Evolutionary conservation across 2,888 invertebrate genomes (phyloP), one percentile per base, ranked within the genome.

Genomic region (Cremastobaeus sp.): DNA sequence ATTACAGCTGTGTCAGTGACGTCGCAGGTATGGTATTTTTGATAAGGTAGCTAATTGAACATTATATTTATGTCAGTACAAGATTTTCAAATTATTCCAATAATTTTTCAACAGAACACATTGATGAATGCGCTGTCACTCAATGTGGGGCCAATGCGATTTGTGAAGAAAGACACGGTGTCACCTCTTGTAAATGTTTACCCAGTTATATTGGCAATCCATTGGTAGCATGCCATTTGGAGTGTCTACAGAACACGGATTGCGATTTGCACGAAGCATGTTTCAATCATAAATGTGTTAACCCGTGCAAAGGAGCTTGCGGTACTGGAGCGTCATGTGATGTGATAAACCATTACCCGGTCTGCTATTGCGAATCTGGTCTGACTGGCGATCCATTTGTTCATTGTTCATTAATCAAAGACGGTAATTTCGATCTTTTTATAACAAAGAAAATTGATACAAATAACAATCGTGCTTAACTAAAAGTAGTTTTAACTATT

Each of bases 121-220:
- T 89, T 14, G 92, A 93, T 85, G 91, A 93, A 8, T 96, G 96
- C 83, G 92, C 92, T 69, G 90, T 92, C 77, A 93, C 93, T 79
- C 89, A 91, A 35, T 96, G 96, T 84, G 96, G 96, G 17, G 90
- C 91, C 37, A 95, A 95, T 85, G 96, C 96, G 1, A 91, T 92
- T 66, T 96, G 96, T 84, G 91, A 91, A 77, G 91, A 94, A 78
- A 87, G 89, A 47, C 90, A 90, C 76, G 92, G 92, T n/a, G 91
- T 91, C 1, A 88, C 92, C 1, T 89, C 91, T 5, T 96, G 96
- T 83, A 90, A 91, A 74, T 96, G 96, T 84, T 90, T 91, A 64
- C 90, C 91, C 60, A 92, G 92, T 48, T 96, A 93, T 87, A 93
- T 90, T 78, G 96, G 96, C 41, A 94, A 96, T 88, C 94, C 96